These are phyloP conservation scores for Phoenicopterus ruber DNA, from an alignment of 2,113 vertebrate species.

Conservation along the genomic window DNA sequence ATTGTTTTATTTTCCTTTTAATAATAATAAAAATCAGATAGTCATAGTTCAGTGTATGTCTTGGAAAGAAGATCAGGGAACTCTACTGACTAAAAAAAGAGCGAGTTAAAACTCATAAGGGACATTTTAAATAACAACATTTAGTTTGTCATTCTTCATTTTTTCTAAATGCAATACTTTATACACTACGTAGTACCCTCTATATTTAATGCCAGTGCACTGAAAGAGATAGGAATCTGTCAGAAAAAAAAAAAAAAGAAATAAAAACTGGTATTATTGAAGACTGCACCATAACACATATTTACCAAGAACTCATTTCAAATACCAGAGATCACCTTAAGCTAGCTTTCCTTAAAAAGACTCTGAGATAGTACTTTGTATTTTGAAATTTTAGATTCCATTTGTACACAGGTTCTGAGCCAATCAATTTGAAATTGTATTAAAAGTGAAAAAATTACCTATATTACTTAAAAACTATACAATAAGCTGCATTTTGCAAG, in stretches of 20 bases:
- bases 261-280: background rate
- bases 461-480: background rate
- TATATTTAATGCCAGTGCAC: background rate
- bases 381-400: background rate
- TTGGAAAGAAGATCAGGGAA: background rate
- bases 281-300: background rate
- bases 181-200: background rate
- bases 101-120: background rate
- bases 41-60: background rate
- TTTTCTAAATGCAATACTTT: background rate
- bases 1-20: background rate
- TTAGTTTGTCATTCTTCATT: background rate
- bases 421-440: background rate
- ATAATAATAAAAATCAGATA: background rate
- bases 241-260: background rate
- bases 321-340: background rate
- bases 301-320: background rate
- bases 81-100: background rate
- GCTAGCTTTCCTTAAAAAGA: background rate
- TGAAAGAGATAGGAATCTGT: background rate
- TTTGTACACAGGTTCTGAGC: background rate
- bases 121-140: background rate
- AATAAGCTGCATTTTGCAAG: background rate
- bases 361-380: background rate
- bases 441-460: background rate